Base-by-base conservation (phyloP, 2,797 vertebrate species). In the Graptemys geographica region DNA sequence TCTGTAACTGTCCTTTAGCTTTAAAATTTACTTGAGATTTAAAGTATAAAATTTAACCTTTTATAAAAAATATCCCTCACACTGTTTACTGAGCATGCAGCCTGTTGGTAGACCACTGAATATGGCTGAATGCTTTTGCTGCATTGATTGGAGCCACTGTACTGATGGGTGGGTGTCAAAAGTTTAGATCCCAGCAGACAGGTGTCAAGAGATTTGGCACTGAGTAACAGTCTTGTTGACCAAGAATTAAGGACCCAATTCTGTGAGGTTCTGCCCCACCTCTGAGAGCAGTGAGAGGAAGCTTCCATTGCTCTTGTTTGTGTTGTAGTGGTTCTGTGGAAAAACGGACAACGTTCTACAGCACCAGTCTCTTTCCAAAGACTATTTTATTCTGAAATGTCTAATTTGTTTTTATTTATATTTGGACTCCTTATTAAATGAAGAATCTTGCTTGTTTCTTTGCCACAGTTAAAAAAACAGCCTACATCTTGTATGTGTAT, bases 121-220 rank as follows among this genome's bases (percentile, higher is more conserved):
- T 8, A 27, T 65, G 79, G 41, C 11, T 85, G 83, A 92, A 53
- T 52, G 12, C 51, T 88, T 47, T 86, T n/a, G 92, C 95, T 92
- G 5, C 52, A 86, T 59, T 59, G 28, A 74, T 51, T 1, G 59
- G 56, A 41, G n/a, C 78, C 15, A 8, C 65, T 0, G 19, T 86
- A 85, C 78, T 83, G 41, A 82, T 23, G 81, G 25, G 37, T 27
- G 81, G 53, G 87, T 51, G 15, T 47, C 57, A 59, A n/a, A n/a
- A n/a, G 57, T 59, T 28, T 59, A 59, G 49, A 83, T 28, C 12
- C 57, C 25, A 56, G 55, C 55, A 56, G 25, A 56, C 55, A 56
- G 10, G 0, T 53, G 79, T 80, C 37, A 5, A 41, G 41, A 33
- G 16, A 12, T 86, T 81, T 65, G 11, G 1, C 57, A 65, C 57